A percentile compares a stretch with the other conserved stretches of the same genome.
These are phyloP conservation scores for Sardinella longiceps DNA, from an alignment of 2,797 vertebrate genomes.

Conservation along the genomic window DNA sequence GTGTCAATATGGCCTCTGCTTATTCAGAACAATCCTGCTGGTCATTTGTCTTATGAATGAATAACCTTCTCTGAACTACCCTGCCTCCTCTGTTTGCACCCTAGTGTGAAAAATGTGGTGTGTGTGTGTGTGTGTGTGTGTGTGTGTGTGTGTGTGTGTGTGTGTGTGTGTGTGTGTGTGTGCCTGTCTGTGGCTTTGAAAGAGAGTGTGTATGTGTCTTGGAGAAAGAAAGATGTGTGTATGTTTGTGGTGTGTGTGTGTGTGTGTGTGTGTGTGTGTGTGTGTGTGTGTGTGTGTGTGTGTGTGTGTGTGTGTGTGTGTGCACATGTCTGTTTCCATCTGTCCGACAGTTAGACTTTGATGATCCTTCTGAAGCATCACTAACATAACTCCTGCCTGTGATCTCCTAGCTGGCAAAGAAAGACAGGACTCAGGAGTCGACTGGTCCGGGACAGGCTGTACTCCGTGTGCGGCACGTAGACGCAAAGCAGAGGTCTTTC, in stretches of 20 bases:
- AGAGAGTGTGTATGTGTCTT: not conserved
- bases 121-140: not conserved
- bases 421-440: not conserved
- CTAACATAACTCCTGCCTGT: conserved; percentile 7
- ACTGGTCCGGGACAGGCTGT: not conserved
- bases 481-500: conserved; percentile 1
- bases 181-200: too few species aligned
- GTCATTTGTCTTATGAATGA: conserved; percentile 1
- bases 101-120: not conserved
- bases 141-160: conserved; percentile 17
- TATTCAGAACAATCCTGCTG: not conserved
- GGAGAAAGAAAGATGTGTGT: not conserved
- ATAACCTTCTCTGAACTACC: not conserved
- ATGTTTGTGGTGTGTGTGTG: not conserved
- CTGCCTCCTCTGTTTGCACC: not conserved
- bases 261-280: not conserved
- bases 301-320: not conserved
- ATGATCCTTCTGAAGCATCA: not conserved
- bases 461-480: conserved; percentile 49
- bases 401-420: conserved; percentile 23
- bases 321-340: not conserved
- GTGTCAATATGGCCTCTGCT: not conserved
- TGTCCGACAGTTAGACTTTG: not conserved
- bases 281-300: not conserved
- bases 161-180: not conserved